Base-by-base conservation (phyloP, 2,888 invertebrate genomes). In the Hyalella azteca region DNA sequence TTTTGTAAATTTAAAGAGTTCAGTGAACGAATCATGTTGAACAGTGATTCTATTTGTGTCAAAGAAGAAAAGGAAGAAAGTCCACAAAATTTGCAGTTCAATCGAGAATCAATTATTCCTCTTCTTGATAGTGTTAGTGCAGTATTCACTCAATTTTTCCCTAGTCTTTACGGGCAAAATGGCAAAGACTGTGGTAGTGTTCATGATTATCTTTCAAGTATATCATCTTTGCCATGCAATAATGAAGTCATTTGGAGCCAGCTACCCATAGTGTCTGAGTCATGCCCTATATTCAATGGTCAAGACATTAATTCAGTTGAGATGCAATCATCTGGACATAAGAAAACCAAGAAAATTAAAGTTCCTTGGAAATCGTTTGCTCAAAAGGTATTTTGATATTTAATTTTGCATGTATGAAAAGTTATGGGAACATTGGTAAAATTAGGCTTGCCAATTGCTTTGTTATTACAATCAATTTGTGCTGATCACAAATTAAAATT, bases 121-220 rank as follows among this genome's bases (percentile, higher is more conserved):
- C n/a, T 66, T 4, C 66, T 66, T 36, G 66, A 66, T 11, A 66
- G 36, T 29, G 36, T 66, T 29, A 66, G 29, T 19, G 19, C 29
- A n/a, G 66, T 66, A n/a, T 66, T 66, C n/a, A 13, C 39, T 3
- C 66, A 66, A 36, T 66, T 66, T 66, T 66, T 66, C 36, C 66
- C 66, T 29, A 66, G 66, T 7, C 66, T 66, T 22, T 66, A 36
- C 45, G 15, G 45, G n/a, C n/a, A n/a, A n/a, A n/a, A n/a, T 66
- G 66, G 36, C 13, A 19, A 29, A 36, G 39, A 66, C 13, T 36
- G 29, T 66, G 7, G 36, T 66, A 7, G 39, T 54, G 19, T 26
- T 7, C 54, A 26, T 22, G 22, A 22, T 54, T 22, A 54, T 54
- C 7, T 26, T 54, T 3, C 19, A 54, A 29, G 29, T 26, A 49